phyloP scores from a whole-genome alignment of 53 echinoderm and acorn worm genomes.

The Paracentrotus lividus region DNA sequence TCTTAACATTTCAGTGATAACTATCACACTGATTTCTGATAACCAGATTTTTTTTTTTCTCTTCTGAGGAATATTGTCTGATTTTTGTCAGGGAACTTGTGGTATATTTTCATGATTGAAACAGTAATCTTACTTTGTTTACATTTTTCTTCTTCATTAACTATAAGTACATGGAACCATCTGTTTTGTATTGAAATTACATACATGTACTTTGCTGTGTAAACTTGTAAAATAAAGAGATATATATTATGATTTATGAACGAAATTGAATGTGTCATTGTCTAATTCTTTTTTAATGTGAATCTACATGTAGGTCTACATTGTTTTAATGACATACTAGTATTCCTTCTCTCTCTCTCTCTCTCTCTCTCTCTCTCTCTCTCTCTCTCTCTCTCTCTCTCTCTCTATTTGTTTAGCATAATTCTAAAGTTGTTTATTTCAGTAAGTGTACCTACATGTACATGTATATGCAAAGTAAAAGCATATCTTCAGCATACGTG shows the following conservation, averaged over 20 bases:
- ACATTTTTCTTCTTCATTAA: background rate
- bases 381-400: background rate
- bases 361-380: background rate
- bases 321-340: no score
- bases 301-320: background rate
- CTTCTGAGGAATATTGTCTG: background rate
- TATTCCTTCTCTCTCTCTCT: background rate
- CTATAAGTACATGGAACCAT: constrained; percentile 19
- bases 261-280: background rate
- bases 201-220: constrained; percentile 49
- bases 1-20: background rate
- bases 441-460: no score
- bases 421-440: no score
- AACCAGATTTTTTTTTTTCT: background rate
- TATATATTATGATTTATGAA: constrained; percentile 60
- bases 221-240: constrained; percentile 60
- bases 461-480: no score
- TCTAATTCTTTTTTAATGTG: background rate
- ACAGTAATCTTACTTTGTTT: constrained; percentile 48
- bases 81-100: constrained; percentile 37
- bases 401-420: background rate
- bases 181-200: background rate
- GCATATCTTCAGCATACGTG: no score
- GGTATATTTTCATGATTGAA: constrained; percentile 32
- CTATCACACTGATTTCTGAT: background rate